Base-by-base conservation (phyloP, 1,140 invertebrate genomes). In the Augochlora pura region DNA sequence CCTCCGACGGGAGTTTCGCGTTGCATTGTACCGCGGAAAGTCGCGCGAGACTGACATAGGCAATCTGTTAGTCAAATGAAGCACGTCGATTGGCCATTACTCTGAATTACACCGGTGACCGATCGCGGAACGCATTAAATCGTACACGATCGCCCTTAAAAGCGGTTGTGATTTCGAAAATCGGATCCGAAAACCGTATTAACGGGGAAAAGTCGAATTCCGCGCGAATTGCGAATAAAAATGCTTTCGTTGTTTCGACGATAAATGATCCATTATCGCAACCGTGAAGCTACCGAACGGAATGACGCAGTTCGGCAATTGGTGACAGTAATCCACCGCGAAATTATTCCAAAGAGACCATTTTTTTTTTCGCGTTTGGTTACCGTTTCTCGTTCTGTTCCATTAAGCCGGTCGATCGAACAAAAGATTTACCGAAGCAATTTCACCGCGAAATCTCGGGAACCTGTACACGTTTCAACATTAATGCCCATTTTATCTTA, bases 51-150 rank as follows among this genome's bases (percentile, higher is more conserved):
- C 23, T 42, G 38, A 46, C 23, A 7, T 4, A 16, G 39, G 42
- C 16, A 49, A 63, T 73, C 8, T 49, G 59, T 73, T 63, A 32
- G 57, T 72, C 57, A 62, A 63, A 73, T 14, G 18, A 49, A 73
- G 25, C 59, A 14, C 21, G 23, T 12, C 59, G 39, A 73, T 46
- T 6, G 38, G 38, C 57, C 39, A 49, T 21, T 72, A 62, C 57
- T 27, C 23, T 18, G 70, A 63, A 73, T 63, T 73, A 63, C 57
- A 39, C 25, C 42, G 39, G 57, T 27, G 70, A 63, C 39, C 39
- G 39, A 73, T 49, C 70, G 46, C 57, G 21, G 62, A 42, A 25
- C 25, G 12, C 16, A 32, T 21, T 63, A 57, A 73, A 73, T 73
- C 39, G 63, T 63, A 18, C 49, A 32, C 39, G 21, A 62, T 49